Conservation (phyloP, 2,797 vertebrate species). For the Acipenser transmontanus region DNA sequence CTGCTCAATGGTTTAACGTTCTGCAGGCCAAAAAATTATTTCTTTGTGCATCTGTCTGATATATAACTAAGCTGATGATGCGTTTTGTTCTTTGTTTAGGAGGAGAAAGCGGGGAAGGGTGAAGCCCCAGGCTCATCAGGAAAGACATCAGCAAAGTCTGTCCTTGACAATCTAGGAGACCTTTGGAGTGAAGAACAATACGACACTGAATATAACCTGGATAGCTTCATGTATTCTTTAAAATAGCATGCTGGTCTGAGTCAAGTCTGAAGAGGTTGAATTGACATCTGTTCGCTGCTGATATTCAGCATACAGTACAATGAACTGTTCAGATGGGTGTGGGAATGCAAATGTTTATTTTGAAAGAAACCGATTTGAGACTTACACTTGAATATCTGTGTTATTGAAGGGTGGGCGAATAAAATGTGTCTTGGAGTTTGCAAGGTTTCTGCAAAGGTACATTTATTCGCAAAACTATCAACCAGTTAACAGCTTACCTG, state of each 20-base stretch:
- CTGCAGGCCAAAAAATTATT: no score
- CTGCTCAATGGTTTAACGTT: no score
- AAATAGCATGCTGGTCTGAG: conserved; percentile 56
- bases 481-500: not conserved
- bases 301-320: conserved; percentile 72
- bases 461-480: not conserved
- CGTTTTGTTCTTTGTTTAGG: conserved; percentile 48
- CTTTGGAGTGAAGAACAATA: conserved; percentile 98
- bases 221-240: conserved; percentile 93
- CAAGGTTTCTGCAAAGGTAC: conserved; percentile 49
- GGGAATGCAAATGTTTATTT: conserved; percentile 47
- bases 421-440: conserved; percentile 39
- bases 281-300: conserved; percentile 60
- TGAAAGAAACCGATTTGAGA: conserved; percentile 31
- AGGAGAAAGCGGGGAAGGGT: conserved; percentile 72
- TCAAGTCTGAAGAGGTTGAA: conserved; percentile 17
- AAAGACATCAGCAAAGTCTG: conserved; percentile 83
- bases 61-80: no score
- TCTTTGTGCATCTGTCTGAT: no score
- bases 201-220: conserved; percentile 91
- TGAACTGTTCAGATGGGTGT: conserved; percentile 48
- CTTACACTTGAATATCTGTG: conserved; percentile 11
- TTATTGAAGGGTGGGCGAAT: not conserved
- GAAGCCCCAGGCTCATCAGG: conserved; percentile 67
- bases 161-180: conserved; percentile 91